phyloP scores from a whole-genome alignment of 2,113 vertebrate species.

The Irena cyanogastra region DNA sequence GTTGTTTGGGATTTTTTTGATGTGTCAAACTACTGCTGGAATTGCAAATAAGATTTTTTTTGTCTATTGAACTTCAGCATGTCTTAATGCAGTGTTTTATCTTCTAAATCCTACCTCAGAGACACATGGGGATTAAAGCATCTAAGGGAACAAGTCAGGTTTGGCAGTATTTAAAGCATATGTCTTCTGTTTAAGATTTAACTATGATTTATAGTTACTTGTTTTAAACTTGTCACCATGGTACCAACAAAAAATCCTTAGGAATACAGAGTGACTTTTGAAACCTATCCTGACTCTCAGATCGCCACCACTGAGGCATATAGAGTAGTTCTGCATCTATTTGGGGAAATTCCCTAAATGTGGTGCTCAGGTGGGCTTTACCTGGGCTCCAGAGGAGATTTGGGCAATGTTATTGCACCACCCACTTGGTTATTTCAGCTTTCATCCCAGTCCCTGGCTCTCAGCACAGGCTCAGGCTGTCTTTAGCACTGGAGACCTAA shows the following conservation, averaged over 20 bases:
- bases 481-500: neutral
- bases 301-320: fast-evolving
- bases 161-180: neutral
- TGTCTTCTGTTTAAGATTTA: neutral
- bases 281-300: neutral
- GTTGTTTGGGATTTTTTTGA: neutral
- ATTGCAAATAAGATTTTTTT: neutral
- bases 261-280: neutral
- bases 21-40: neutral
- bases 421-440: neutral
- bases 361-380: neutral
- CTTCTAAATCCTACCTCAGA: neutral
- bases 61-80: neutral
- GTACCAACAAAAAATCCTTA: neutral
- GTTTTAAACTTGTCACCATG: neutral
- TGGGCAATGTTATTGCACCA: fast-evolving
- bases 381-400: neutral
- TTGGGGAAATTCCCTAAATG: fast-evolving
- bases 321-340: neutral
- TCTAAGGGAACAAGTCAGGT: neutral
- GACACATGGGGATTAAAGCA: neutral
- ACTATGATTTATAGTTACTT: neutral
- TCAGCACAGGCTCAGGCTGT: neutral
- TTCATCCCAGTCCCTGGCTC: neutral
- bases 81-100: neutral